phyloP scores from a whole-genome alignment of 2,888 invertebrate genomes.

The Drosophila affinis region DNA sequence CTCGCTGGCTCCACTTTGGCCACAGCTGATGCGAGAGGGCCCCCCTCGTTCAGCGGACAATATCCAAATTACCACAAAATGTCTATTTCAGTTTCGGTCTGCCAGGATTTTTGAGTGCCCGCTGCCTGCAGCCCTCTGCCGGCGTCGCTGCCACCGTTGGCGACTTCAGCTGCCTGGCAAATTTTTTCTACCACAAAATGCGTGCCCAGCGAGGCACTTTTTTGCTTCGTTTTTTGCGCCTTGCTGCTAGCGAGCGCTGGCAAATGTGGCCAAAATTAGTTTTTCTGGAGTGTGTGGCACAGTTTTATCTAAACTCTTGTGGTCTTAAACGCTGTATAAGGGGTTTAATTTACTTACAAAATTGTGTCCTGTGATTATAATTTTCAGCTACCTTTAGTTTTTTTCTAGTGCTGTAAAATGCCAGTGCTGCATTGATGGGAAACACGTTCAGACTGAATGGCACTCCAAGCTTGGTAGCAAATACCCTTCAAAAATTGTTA shows the following conservation, averaged over 20 bases:
- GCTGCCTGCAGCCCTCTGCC: constrained; percentile 35
- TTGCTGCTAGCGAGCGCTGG: constrained; percentile 8
- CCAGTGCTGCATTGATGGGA: constrained; percentile 5
- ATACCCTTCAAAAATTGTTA: background rate
- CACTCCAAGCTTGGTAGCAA: background rate
- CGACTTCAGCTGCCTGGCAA: constrained; percentile 50
- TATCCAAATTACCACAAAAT: background rate
- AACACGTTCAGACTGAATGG: constrained; percentile 61
- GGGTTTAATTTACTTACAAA: constrained; percentile 75
- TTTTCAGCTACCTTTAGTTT: constrained; percentile 71
- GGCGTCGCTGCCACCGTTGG: constrained; percentile 40
- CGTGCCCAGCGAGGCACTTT: constrained; percentile 50
- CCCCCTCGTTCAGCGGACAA: background rate
- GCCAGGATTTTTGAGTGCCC: constrained; percentile 17
- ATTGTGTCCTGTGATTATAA: constrained; percentile 76
- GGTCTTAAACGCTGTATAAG: constrained; percentile 21
- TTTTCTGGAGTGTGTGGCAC: constrained; percentile 38
- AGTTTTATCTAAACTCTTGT: constrained; percentile 31
- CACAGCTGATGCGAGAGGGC: background rate
- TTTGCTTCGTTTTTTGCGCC: constrained; percentile 43
- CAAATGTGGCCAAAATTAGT: constrained; percentile 53
- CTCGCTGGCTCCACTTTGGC: constrained; percentile 38
- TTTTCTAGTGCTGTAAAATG: constrained; percentile 74
- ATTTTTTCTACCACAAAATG: constrained; percentile 53
- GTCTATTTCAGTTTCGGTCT: background rate